Conservation (phyloP, 2,797 vertebrate species). For the Enteromius radiatus region DNA sequence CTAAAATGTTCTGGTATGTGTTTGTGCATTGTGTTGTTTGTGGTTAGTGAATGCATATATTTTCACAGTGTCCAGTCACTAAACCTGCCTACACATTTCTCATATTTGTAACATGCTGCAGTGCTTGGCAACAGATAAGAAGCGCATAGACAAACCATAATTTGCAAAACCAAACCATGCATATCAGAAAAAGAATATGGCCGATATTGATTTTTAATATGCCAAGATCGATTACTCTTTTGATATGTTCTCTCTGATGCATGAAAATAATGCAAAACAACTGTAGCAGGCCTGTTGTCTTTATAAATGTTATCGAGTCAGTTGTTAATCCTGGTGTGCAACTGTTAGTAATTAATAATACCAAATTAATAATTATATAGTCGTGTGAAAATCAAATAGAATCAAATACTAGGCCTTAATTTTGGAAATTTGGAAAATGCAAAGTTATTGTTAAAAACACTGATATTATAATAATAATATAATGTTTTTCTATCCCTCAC, state of each 20-base stretch:
- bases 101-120: slow-evolving; percentile 13
- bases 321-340: background rate
- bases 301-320: background rate
- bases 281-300: background rate
- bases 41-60: slow-evolving; percentile 15
- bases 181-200: background rate
- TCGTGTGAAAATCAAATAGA: background rate
- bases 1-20: background rate
- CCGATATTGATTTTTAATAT: background rate
- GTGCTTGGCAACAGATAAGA: slow-evolving; percentile 19
- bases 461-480: too few relatives aligned
- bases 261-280: background rate
- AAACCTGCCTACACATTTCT: slow-evolving; percentile 42
- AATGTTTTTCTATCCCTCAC: background rate
- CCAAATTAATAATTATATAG: background rate
- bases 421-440: background rate
- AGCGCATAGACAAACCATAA: background rate
- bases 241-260: background rate
- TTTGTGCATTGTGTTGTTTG: slow-evolving; percentile 1
- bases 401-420: background rate
- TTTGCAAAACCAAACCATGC: slow-evolving; percentile 19
- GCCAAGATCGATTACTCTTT: background rate
- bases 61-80: background rate
- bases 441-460: background rate
- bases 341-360: background rate